Evolutionary conservation across 2,113 vertebrate species (phyloP).

Genomic region (Paraplagusia blochii): DNA sequence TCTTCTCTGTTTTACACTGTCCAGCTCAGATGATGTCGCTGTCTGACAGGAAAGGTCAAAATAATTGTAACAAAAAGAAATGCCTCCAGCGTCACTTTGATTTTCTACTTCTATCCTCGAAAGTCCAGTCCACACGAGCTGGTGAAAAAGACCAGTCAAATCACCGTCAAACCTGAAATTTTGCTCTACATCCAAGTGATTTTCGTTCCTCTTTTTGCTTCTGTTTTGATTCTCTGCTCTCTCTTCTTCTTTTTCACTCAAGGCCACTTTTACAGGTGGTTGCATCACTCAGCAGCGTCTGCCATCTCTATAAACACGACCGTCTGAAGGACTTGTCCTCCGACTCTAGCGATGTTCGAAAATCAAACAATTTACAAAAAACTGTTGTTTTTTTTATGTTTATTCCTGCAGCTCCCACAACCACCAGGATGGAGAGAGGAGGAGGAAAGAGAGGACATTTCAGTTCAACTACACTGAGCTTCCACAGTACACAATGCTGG

Average conservation of each 20-base stretch:
- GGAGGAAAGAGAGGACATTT: constrained; percentile 62
- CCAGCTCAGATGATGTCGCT: neutral
- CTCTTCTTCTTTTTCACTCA: neutral
- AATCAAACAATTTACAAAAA: neutral
- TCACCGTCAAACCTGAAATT: neutral
- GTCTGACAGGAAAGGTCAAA: neutral
- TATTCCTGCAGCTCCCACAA: constrained; percentile 61
- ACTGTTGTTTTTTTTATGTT: neutral
- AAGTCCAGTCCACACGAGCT: neutral
- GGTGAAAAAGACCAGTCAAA: constrained; percentile 10
- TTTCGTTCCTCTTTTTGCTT: constrained; percentile 12
- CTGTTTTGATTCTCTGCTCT: constrained; percentile 17
- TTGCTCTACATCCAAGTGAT: neutral
- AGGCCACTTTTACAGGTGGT: constrained; percentile 44
- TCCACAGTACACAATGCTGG: constrained; percentile 73
- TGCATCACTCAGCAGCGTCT: constrained; percentile 47
- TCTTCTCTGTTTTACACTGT: neutral
- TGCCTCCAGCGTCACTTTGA: constrained; percentile 3
- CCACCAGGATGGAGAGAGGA: constrained; percentile 62
- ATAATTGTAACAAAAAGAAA: constrained; percentile 3
- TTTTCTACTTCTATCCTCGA: constrained; percentile 7
- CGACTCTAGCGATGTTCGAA: constrained; percentile 1
- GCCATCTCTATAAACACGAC: neutral
- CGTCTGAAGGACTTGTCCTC: neutral
- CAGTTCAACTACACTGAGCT: constrained; percentile 62